phyloP scores from a whole-genome alignment of 2,113 vertebrate genomes.

The Tachuris rubrigastra region DNA sequence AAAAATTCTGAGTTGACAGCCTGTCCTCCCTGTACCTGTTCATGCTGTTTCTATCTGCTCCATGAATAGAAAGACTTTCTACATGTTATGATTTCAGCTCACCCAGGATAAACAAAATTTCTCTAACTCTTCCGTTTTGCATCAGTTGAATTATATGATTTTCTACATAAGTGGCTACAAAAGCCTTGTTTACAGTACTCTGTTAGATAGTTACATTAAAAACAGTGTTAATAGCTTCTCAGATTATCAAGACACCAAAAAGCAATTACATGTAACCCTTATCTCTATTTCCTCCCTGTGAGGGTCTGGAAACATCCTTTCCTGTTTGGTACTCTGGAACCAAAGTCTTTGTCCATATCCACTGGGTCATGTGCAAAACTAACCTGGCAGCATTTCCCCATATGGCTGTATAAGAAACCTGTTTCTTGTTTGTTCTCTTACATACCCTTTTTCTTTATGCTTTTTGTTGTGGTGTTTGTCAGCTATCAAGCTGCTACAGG shows the following conservation, averaged over 20 bases:
- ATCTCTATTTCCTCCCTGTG: not conserved
- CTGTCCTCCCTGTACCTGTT: not conserved
- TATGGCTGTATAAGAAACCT: not conserved
- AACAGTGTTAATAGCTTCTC: not conserved
- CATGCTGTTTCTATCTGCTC: not conserved
- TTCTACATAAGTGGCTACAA: not conserved
- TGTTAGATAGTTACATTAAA: not conserved
- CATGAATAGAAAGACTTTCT: not conserved
- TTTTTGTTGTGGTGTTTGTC: not conserved
- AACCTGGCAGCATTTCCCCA: not conserved
- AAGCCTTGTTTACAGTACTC: not conserved
- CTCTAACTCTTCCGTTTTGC: not conserved
- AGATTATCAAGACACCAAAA: not conserved
- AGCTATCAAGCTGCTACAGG: not conserved
- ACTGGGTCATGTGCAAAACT: not conserved
- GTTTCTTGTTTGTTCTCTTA: not conserved
- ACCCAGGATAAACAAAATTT: not conserved
- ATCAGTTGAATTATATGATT: not conserved
- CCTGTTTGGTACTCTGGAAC: not conserved
- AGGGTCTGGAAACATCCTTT: not conserved
- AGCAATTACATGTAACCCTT: not conserved
- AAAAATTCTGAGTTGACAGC: not conserved
- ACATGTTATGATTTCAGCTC: not conserved
- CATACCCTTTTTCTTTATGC: not conserved
- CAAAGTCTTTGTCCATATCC: not conserved